A percentile compares a stretch with the other conserved stretches of the same genome.
Conservation (phyloP, 2,797 vertebrate species). For the Danio albolineatus region DNA sequence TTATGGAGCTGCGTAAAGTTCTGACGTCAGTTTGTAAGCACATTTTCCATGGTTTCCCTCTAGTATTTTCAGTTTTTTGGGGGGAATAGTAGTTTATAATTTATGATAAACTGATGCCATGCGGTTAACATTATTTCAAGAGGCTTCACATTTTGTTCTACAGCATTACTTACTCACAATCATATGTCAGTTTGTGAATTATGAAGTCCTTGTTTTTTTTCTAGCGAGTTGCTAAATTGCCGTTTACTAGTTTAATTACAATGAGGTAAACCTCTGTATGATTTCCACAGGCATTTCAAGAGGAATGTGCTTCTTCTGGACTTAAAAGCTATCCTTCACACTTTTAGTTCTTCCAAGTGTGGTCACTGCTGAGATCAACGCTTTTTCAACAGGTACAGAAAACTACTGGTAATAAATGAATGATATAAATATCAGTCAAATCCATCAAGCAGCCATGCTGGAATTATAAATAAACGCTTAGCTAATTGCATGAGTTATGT, state of each 20-base stretch:
- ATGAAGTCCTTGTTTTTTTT: neutral
- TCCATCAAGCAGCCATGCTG: constrained; percentile 7
- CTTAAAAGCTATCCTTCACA: constrained; percentile 18
- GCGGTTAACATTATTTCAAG: constrained; percentile 5
- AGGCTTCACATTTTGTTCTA: constrained; percentile 20
- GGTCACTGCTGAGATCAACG: neutral
- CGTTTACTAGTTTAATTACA: neutral
- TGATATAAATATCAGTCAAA: neutral
- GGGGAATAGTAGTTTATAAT: neutral
- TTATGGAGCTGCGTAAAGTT: neutral
- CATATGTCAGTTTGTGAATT: neutral
- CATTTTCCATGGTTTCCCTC: neutral
- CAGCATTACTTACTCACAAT: neutral
- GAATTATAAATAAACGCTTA: neutral
- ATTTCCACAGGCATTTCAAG: neutral
- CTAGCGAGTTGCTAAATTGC: neutral
- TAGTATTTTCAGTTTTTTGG: neutral
- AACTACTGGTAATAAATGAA: constrained; percentile 4
- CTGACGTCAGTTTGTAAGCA: neutral
- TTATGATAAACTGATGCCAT: neutral
- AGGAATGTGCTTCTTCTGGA: constrained; percentile 12
- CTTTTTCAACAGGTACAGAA: neutral
- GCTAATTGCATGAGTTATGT: constrained; percentile 30
- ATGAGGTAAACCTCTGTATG: neutral
- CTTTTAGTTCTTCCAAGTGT: constrained; percentile 31